A percentile compares a stretch with the other conserved stretches of the same genome.
These are phyloP conservation scores for Danaus chrysippus DNA, from an alignment of 2,888 invertebrate genomes.

Conservation along the genomic window DNA sequence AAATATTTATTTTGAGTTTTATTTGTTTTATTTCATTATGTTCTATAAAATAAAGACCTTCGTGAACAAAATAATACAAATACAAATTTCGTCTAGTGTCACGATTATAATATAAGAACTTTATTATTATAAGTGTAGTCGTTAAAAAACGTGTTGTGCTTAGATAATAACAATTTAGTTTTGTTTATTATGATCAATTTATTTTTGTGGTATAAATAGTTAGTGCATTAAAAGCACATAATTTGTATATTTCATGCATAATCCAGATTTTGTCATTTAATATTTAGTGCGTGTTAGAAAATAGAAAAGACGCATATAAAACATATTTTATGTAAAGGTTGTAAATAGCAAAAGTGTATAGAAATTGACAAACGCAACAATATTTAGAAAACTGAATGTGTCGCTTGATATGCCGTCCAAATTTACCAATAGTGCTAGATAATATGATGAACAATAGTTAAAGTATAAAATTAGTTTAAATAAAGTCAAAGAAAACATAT, in stretches of 20 bases:
- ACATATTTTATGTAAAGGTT: no score
- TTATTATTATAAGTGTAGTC: neutral
- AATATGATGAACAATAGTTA: neutral
- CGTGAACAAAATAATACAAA: neutral
- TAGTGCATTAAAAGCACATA: neutral
- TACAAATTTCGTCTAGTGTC: neutral
- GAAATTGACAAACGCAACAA: neutral
- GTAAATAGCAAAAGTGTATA: no score
- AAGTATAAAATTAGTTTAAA: neutral
- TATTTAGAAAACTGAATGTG: neutral
- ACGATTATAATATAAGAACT: neutral
- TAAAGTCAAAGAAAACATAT: neutral
- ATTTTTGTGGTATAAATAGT: neutral
- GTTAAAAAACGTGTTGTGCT: neutral
- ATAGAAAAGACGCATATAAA: no score
- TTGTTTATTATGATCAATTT: neutral
- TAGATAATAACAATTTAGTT: neutral
- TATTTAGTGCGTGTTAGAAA: no score
- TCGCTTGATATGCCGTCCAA: slow-evolving; percentile 4
- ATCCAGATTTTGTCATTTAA: no score
- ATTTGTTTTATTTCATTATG: neutral
- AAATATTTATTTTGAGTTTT: slow-evolving; percentile 14
- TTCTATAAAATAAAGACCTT: neutral
- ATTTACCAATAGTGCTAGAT: neutral
- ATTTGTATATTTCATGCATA: no score